phyloP scores from a whole-genome alignment of 2,113 vertebrate genomes.

The Eptesicus fuscus region DNA sequence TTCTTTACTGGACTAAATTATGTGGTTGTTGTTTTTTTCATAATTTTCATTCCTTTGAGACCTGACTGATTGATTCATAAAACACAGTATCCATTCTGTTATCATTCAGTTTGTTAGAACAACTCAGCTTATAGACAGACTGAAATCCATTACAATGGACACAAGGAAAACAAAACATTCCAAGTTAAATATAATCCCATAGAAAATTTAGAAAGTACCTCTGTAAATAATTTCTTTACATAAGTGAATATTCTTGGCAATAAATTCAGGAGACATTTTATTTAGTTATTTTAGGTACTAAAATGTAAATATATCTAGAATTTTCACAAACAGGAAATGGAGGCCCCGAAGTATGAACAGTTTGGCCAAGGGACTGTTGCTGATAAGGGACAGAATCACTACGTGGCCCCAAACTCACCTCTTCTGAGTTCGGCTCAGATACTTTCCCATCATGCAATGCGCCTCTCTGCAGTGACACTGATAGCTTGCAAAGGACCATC shows the following conservation, averaged over 20 bases:
- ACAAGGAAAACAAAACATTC: not conserved
- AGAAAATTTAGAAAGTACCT: not conserved
- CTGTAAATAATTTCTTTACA: constrained; percentile 7
- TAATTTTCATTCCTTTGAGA: not conserved
- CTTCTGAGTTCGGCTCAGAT: not conserved
- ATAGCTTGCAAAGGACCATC: not conserved
- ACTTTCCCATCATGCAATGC: not conserved
- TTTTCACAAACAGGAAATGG: not conserved
- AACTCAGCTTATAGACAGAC: not conserved
- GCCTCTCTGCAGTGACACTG: not conserved
- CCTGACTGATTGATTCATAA: not conserved
- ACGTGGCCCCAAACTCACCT: not conserved
- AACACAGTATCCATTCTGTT: constrained; percentile 4
- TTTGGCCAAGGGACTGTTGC: not conserved
- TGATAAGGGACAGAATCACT: not conserved
- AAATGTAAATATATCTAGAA: constrained; percentile 11
- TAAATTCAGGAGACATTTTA: constrained; percentile 16
- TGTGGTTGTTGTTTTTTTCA: not conserved
- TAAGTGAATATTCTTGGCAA: not conserved
- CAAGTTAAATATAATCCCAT: not conserved
- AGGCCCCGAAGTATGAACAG: not conserved
- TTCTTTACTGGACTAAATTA: not conserved
- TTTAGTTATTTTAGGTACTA: not conserved
- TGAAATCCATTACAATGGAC: not conserved
- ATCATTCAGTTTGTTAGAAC: not conserved